Percentiles rank a stretch among this genome's conserved stretches.
Conservation (phyloP, 1,140 invertebrate species). For the Campoletis sonorensis region DNA sequence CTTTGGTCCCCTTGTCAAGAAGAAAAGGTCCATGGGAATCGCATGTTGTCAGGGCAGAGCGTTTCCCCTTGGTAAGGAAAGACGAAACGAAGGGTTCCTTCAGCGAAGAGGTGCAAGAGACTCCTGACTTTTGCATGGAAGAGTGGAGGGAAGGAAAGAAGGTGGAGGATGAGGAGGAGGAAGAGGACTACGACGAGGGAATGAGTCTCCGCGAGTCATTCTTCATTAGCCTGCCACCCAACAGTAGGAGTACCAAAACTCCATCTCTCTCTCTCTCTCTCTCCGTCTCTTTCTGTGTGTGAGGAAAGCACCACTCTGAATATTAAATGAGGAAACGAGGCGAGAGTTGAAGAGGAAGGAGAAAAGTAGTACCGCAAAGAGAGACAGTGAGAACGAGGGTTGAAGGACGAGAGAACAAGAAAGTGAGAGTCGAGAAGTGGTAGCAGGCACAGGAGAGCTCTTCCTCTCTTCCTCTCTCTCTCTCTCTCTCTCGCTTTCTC, state of each 20-base stretch:
- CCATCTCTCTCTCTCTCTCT: slow-evolving; percentile 28
- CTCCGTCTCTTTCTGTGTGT: neutral
- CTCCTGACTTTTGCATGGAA: slow-evolving; percentile 33
- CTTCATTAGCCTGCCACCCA: slow-evolving; percentile 51
- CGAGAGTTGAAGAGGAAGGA: neutral
- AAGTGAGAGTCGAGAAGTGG: neutral
- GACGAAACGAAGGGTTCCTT: neutral
- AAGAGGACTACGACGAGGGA: neutral
- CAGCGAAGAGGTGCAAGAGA: slow-evolving; percentile 5
- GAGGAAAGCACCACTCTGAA: slow-evolving; percentile 49
- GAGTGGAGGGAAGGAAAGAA: neutral
- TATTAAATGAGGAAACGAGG: slow-evolving; percentile 53
- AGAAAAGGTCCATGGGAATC: slow-evolving; percentile 33
- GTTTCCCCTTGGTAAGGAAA: neutral
- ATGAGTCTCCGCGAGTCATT: slow-evolving; percentile 51
- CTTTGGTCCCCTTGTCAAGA: neutral
- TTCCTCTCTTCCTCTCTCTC: neutral
- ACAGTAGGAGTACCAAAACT: slow-evolving; percentile 31
- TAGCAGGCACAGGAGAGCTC: slow-evolving; percentile 25
- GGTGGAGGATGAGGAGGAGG: neutral
- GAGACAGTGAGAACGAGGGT: neutral
- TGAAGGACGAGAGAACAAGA: slow-evolving; percentile 23
- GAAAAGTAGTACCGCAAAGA: neutral
- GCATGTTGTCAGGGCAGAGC: slow-evolving; percentile 30
- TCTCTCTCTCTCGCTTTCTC: slow-evolving; percentile 2